Percentiles rank a stretch among this genome's conserved stretches.
phyloP scores from a whole-genome alignment of 2,888 invertebrate genomes.

The Hemicrepidius hirtus region DNA sequence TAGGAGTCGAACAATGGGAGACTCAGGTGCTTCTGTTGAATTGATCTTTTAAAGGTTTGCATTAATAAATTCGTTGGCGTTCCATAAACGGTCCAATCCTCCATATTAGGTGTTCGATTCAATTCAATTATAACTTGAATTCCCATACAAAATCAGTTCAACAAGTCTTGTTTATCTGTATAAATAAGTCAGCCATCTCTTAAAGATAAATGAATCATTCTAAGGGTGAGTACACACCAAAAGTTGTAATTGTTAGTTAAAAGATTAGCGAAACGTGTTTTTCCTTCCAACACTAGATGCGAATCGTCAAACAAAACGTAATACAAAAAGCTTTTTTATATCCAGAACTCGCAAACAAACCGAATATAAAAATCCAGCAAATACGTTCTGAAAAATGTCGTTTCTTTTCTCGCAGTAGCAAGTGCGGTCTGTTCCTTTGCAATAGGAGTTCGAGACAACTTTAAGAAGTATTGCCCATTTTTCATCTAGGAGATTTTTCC shows the following conservation, averaged over 20 bases:
- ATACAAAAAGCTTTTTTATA: not conserved
- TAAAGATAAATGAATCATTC: not conserved
- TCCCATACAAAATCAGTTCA: constrained; percentile 48
- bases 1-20: constrained; percentile 38
- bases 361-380: constrained; percentile 32
- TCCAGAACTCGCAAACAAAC: constrained; percentile 4
- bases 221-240: constrained; percentile 1
- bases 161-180: constrained; percentile 30
- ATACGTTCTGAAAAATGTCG: constrained; percentile 30
- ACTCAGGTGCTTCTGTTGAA: constrained; percentile 33
- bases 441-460: constrained; percentile 43
- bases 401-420: constrained; percentile 18
- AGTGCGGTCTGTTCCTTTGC: constrained; percentile 31
- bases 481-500: constrained; percentile 43
- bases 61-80: constrained; percentile 49
- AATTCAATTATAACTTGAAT: constrained; percentile 47
- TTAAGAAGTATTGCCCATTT: constrained; percentile 47
- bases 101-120: constrained; percentile 51
- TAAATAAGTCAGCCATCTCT: constrained; percentile 15
- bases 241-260: not conserved
- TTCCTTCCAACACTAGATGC: not conserved
- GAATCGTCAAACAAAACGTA: not conserved
- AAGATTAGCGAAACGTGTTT: not conserved
- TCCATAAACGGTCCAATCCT: constrained; percentile 45
- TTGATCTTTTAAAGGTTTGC: constrained; percentile 26